Evolutionary conservation across 2,113 vertebrate species (phyloP), one percentile per base, ranked within the genome.

Genomic region (Ascaphus truei): DNA sequence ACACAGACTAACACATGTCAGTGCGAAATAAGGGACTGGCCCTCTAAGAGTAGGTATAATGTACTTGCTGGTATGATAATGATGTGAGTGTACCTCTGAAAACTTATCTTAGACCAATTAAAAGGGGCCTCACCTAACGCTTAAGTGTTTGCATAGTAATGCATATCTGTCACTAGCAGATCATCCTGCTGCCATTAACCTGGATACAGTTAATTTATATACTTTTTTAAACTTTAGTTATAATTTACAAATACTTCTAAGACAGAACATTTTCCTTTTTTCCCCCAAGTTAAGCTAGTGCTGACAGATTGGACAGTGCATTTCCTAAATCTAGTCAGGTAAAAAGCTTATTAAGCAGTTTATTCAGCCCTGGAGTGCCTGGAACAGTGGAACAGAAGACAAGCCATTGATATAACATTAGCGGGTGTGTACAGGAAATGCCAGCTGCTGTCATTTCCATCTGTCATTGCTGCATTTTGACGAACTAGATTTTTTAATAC

Each of bases 221-320:
- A 41, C 41, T 43, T 50, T 51, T 34, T 30, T 18, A 27, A 18
- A 53, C 62, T 22, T 52, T 51, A 4, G 1, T 55, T 55, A 66
- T n/a, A 39, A 56, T 31, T 55, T 55, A 66, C 23, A 39, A 56
- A 43, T 55, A 58, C 41, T 60, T 3, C 20, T 60, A 7, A 69
- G 55, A 7, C 55, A 60, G 23, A 59, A 18, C 55, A 59, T 27
- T 48, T 41, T 60, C 10, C 55, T 59, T 18, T 60, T 59, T 56
- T 59, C 12, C 11, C 11, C n/a, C n/a, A n/a, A 51, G 22, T 7
- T 69, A 60, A 69, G 22, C 55, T 37, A 7, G 22, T 60, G 39
- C 23, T 69, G 66, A 69, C 66, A 68, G 41, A 68, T 68, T 36
- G 20, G 53, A 58, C 65, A 37, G 63, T 43, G 25, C 43, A 16